A percentile compares a stretch with the other conserved stretches of the same genome.
Conservation (phyloP, 2,797 vertebrate genomes). For the Nasua narica region DNA sequence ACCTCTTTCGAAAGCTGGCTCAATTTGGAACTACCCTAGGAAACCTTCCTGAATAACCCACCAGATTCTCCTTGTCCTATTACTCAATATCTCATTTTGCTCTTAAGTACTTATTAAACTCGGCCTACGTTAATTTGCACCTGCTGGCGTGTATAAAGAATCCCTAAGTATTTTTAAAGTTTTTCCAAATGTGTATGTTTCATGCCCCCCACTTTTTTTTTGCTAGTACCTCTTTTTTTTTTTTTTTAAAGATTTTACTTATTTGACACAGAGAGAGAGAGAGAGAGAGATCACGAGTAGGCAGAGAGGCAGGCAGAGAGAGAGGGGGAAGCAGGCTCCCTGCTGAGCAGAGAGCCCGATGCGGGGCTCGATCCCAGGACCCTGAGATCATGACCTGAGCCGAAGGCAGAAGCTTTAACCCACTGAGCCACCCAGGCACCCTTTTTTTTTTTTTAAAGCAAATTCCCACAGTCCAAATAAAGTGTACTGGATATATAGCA, state of each 20-base stretch:
- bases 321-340: no score
- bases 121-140: neutral
- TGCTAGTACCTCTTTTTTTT: neutral
- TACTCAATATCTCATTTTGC: neutral
- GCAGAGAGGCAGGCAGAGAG: no score
- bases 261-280: no score
- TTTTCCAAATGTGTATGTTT: neutral
- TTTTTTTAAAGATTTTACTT: neutral
- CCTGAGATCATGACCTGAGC: no score
- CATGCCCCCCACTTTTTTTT: neutral
- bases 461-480: neutral
- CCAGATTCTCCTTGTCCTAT: neutral
- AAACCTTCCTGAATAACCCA: neutral
- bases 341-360: no score
- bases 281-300: no score
- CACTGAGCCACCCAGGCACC: no score
- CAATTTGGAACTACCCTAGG: neutral
- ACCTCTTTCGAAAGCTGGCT: conserved; percentile 10
- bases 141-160: neutral
- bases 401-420: no score
- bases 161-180: neutral
- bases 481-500: neutral
- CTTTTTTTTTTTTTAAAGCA: no score
- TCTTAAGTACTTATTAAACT: neutral
- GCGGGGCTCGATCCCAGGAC: no score